Conservation (phyloP, 2,113 vertebrate genomes). For the Prolemur simus region DNA sequence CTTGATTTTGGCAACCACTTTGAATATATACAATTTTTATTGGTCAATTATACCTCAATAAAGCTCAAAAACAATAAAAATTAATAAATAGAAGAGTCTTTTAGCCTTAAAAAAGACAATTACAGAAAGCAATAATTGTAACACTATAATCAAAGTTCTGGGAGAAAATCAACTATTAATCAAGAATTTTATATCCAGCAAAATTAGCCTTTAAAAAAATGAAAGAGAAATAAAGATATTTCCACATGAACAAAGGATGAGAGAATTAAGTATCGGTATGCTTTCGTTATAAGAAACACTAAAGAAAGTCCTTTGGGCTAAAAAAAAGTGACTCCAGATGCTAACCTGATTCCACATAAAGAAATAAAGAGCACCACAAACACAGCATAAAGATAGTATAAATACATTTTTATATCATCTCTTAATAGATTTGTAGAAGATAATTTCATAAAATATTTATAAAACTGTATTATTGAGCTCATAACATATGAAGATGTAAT, state of each 20-base stretch:
- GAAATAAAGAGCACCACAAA: not conserved
- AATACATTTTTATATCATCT: not conserved
- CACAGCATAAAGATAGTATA: not conserved
- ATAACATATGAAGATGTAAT: not conserved
- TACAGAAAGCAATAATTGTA: not conserved
- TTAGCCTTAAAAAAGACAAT: not conserved
- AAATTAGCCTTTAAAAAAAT: not conserved
- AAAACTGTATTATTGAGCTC: not conserved
- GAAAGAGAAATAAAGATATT: not conserved
- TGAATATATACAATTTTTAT: not conserved
- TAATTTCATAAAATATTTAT: not conserved
- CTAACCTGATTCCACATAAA: not conserved
- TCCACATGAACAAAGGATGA: not conserved
- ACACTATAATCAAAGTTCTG: not conserved
- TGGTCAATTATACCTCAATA: not conserved
- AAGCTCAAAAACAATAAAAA: not conserved
- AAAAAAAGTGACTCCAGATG: not conserved
- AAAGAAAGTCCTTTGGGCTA: not conserved
- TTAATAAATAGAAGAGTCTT: not conserved
- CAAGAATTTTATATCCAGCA: not conserved
- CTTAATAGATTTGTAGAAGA: not conserved
- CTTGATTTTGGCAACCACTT: not conserved
- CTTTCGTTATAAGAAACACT: not conserved
- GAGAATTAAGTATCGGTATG: not conserved
- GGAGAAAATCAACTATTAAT: not conserved